Evolutionary conservation across 2,797 vertebrate genomes (phyloP).

Genomic region (Ctenopoma multispine): DNA sequence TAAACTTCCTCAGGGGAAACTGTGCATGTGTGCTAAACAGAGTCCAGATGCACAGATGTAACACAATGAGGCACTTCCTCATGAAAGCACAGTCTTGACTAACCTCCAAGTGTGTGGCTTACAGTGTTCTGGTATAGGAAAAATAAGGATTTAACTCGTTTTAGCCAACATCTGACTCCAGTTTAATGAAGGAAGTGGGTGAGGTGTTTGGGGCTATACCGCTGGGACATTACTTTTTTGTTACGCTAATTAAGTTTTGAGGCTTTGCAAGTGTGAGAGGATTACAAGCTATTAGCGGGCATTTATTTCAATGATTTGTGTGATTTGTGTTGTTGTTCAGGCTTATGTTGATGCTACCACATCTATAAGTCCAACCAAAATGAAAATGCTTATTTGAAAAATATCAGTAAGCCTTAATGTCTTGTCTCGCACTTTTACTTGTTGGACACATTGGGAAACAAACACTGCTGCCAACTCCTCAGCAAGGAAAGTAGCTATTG

Average conservation of each 20-base stretch:
- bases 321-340: slow-evolving; percentile 59
- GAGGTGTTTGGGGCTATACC: slow-evolving; percentile 45
- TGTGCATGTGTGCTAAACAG: slow-evolving; percentile 20
- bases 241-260: slow-evolving; percentile 74
- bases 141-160: slow-evolving; percentile 31
- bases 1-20: slow-evolving; percentile 8
- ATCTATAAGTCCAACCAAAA: slow-evolving; percentile 18
- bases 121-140: slow-evolving; percentile 28
- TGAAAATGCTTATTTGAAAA: slow-evolving; percentile 6
- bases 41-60: slow-evolving; percentile 47
- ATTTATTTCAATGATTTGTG: slow-evolving; percentile 71
- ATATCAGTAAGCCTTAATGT: not conserved
- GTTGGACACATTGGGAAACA: not conserved
- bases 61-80: slow-evolving; percentile 23
- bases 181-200: slow-evolving; percentile 62
- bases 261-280: slow-evolving; percentile 73
- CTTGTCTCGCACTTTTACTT: not conserved
- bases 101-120: slow-evolving; percentile 36
- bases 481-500: too few relatives aligned
- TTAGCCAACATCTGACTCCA: slow-evolving; percentile 53
- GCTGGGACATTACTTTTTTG: slow-evolving; percentile 77
- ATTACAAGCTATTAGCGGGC: slow-evolving; percentile 73
- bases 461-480: too few relatives aligned
- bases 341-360: slow-evolving; percentile 38
- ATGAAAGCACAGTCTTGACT: slow-evolving; percentile 46